Evolutionary conservation across 2,797 vertebrate species (phyloP).

Genomic region (Dermochelys coriacea): DNA sequence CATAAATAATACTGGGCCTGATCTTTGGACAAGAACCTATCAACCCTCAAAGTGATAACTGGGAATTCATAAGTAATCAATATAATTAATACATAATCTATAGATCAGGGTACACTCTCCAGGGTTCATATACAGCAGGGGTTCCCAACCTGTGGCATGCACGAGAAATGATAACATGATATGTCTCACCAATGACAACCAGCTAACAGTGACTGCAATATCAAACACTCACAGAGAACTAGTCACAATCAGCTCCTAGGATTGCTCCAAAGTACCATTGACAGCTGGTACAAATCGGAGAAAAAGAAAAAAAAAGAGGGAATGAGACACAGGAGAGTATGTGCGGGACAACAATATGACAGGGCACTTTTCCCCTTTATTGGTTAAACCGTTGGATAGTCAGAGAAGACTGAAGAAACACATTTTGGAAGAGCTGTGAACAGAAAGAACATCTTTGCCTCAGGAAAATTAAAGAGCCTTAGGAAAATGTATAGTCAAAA

Average conservation of each 20-base stretch:
- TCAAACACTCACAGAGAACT: neutral
- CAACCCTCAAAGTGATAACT: too few species aligned
- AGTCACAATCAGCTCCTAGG: neutral
- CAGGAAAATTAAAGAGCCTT: neutral
- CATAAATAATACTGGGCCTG: too few species aligned
- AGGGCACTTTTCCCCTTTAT: neutral
- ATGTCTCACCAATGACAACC: neutral
- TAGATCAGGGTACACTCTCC: neutral
- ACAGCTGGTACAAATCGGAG: neutral
- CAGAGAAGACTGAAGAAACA: neutral
- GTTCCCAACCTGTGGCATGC: neutral
- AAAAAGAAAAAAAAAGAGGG: neutral
- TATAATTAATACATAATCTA: too few species aligned
- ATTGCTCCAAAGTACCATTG: neutral
- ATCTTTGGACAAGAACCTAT: too few species aligned
- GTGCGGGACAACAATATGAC: neutral
- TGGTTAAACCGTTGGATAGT: neutral
- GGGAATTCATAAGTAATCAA: too few species aligned
- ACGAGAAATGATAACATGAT: neutral
- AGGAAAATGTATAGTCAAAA: neutral
- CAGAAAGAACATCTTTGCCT: neutral
- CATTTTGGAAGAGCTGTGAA: accelerated
- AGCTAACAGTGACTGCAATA: neutral
- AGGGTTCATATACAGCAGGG: neutral
- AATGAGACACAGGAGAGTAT: neutral